Evolutionary conservation across 2,797 vertebrate genomes (phyloP), one percentile per base, ranked within the genome.

Genomic region (Arctocebus calabarensis): DNA sequence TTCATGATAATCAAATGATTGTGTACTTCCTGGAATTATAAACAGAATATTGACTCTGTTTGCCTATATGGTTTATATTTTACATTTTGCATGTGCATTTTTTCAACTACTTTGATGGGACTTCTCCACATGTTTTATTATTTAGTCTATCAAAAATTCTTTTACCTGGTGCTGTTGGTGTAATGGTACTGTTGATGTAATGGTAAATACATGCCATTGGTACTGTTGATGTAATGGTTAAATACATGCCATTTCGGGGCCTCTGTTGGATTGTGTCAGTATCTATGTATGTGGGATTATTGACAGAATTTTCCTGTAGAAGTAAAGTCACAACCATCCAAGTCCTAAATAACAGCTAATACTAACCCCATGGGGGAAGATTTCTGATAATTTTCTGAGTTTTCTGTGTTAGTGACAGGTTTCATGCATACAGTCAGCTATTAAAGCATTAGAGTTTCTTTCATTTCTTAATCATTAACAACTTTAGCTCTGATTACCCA

Each of bases 361-460:
- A 93, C 45, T 88, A 94, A 91, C 92, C 92, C 91, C 93, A 88
- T 86, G 74, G 75, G 61, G 94, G n/a, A 88, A 94, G 91, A 96
- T 82, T 85, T 86, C 90, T 95, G 95, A 95, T 94, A 90, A 92
- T 90, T 94, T 97, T 61, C 84, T 91, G 64, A 94, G 84, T 73
- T 94, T 90, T 96, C 75, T 95, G 27, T 91, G 59, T 95, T 91
- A 94, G 86, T 95, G 95, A 83, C 87, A 96, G 92, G 77, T 95
- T 97, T 98, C 92, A 75, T 92, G 78, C 79, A 25, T 93, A 90
- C 5, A 82, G 23, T 92, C 79, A 75, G 74, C 96, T 96, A 96
- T 97, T 96, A 94, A 97, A 96, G 48, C 79, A 94, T 97, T 96
- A 97, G 68, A 84, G 55, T 95, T 92, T 97, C 93, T 98, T 98